Percentiles rank a stretch among this genome's conserved stretches.
These are phyloP conservation scores for Anarsia innoxiella DNA, from an alignment of 2,888 invertebrate species.

Conservation along the genomic window DNA sequence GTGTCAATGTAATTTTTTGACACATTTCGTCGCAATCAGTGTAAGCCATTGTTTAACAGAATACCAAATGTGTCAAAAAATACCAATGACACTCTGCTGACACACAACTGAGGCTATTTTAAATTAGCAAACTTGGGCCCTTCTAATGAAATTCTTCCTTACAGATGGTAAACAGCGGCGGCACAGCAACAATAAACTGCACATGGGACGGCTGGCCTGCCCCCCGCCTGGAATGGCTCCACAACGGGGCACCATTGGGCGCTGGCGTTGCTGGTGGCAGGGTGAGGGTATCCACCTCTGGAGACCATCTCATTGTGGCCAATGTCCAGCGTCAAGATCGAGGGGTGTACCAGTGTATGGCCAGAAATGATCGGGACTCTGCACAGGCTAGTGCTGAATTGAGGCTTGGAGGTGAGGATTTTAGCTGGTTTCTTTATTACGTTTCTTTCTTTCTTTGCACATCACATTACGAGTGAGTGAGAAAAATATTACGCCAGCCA, in stretches of 20 bases:
- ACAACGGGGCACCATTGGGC: conserved; percentile 80
- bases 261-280: conserved; percentile 60
- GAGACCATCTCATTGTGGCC: conserved; percentile 54
- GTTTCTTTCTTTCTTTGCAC: too few relatives aligned
- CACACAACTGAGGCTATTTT: too few relatives aligned
- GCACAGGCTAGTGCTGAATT: conserved; percentile 88
- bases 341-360: conserved; percentile 93
- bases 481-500: too few relatives aligned
- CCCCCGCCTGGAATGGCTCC: conserved; percentile 82
- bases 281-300: conserved; percentile 42
- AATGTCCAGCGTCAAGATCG: conserved; percentile 84
- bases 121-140: too few relatives aligned
- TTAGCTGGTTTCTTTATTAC: too few relatives aligned
- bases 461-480: too few relatives aligned
- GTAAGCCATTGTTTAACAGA: too few relatives aligned
- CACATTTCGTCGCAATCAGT: too few relatives aligned
- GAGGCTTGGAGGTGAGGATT: conserved; percentile 81
- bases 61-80: too few relatives aligned
- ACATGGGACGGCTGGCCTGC: conserved; percentile 86
- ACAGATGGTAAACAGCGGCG: conserved; percentile 89
- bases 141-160: too few relatives aligned
- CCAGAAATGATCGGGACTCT: conserved; percentile 84
- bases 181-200: conserved; percentile 89
- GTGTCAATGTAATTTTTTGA: too few relatives aligned
- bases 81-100: too few relatives aligned